Percentiles rank a stretch among this genome's conserved stretches.
Conservation (phyloP, 1,140 invertebrate species). For the Bombus picipes region DNA sequence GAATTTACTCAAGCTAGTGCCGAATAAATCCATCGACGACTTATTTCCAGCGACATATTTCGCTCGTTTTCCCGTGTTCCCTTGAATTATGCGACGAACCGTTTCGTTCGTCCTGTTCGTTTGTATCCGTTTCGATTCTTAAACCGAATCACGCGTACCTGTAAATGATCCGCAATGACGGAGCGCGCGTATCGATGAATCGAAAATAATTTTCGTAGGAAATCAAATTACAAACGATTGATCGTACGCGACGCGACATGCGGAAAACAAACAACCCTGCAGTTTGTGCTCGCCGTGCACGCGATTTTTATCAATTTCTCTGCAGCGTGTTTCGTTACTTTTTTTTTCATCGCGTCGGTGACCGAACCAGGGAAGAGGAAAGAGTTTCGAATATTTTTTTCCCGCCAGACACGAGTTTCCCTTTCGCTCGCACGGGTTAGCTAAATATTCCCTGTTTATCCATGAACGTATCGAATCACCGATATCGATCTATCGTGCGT, state of each 20-base stretch:
- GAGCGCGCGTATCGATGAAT: neutral
- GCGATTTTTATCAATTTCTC: neutral
- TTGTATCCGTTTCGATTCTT: neutral
- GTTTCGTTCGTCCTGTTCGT: too few species aligned
- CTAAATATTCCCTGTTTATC: conserved; percentile 16
- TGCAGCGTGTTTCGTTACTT: neutral
- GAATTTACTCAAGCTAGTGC: too few species aligned
- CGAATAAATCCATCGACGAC: too few species aligned
- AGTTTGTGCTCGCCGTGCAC: too few species aligned
- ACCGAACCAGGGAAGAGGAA: too few species aligned
- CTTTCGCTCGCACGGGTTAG: neutral
- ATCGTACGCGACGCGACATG: neutral
- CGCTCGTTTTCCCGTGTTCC: neutral
- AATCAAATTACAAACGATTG: neutral
- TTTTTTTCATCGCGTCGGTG: neutral
- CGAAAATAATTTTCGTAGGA: neutral
- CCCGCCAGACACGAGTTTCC: neutral
- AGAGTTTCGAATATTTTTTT: neutral
- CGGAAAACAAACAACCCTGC: too few species aligned
- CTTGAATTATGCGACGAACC: too few species aligned
- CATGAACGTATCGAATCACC: neutral
- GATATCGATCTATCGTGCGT: conserved; percentile 14
- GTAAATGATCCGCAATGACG: neutral
- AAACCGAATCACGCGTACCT: neutral
- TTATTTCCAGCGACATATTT: neutral